Percentiles rank a stretch among this genome's conserved stretches.
phyloP scores from a whole-genome alignment of 2,113 vertebrate genomes.

The Xiphorhynchus elegans region DNA sequence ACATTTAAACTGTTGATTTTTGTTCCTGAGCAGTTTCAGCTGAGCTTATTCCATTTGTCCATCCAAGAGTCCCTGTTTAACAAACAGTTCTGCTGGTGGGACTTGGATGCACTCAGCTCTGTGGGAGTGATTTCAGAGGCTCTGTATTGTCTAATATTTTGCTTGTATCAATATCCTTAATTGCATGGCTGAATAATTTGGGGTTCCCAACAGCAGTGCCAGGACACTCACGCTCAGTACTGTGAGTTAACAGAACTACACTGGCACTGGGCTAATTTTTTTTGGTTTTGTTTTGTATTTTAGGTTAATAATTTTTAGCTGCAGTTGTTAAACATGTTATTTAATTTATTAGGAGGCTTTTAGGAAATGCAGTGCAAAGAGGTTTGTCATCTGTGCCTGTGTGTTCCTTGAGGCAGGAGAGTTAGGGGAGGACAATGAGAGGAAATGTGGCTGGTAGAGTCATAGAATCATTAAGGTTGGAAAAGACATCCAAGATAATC shows the following conservation, averaged over 20 bases:
- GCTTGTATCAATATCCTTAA: background rate
- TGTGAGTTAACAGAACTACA: background rate
- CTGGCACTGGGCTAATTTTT: background rate
- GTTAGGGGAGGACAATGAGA: background rate
- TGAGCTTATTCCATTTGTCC: background rate
- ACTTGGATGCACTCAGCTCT: background rate
- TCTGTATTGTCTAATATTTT: background rate
- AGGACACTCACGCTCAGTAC: background rate
- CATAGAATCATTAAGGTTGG: background rate
- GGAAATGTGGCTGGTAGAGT: background rate
- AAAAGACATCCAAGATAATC: background rate
- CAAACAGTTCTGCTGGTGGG: background rate
- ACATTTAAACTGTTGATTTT: background rate
- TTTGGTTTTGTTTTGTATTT: background rate
- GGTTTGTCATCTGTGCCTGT: background rate
- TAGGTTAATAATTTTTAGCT: background rate
- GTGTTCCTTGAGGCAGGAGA: background rate
- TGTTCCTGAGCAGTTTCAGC: background rate
- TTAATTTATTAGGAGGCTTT: background rate
- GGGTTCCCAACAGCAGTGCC: accelerated
- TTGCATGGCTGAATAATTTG: background rate
- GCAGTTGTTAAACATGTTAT: background rate
- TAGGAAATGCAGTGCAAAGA: background rate
- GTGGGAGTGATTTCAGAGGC: background rate
- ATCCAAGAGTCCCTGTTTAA: background rate